Evolutionary conservation across 1,140 invertebrate species (phyloP).

Genomic region (Aphelenchoides fujianensis): DNA sequence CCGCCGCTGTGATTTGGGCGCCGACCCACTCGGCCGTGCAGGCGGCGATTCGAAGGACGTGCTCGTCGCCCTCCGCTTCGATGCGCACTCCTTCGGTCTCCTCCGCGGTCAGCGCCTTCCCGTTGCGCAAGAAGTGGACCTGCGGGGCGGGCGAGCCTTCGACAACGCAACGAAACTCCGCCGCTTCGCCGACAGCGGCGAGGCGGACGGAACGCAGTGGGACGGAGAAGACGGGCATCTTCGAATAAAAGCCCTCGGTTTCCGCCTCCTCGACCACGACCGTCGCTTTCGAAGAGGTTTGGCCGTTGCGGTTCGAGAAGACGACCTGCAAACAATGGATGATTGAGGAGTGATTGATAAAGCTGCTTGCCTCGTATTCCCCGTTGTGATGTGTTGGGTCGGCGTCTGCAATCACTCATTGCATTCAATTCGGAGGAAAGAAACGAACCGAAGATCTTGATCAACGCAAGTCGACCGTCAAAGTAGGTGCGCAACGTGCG

Average conservation of each 20-base stretch:
- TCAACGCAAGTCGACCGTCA: conserved; percentile 52
- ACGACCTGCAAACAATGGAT: background rate
- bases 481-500: conserved; percentile 53
- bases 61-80: background rate
- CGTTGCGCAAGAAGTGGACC: conserved; percentile 43
- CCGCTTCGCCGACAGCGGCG: background rate
- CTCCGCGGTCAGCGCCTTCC: conserved; percentile 34
- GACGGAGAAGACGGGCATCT: background rate
- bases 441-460: conserved; percentile 52
- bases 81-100: background rate
- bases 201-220: background rate
- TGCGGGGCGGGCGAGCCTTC: conserved; percentile 40
- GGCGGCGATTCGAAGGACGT: background rate
- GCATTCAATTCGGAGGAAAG: background rate
- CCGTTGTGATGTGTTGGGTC: background rate
- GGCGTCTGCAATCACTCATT: background rate
- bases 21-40: background rate
- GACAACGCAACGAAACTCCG: conserved; percentile 18
- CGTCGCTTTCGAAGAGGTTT: background rate
- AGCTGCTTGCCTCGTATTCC: conserved; percentile 3
- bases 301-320: background rate
- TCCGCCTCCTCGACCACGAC: background rate
- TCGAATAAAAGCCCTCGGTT: background rate
- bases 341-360: no score
- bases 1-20: background rate